Base-by-base conservation (phyloP, 1,140 invertebrate species). In the Drosophila dunni region DNA sequence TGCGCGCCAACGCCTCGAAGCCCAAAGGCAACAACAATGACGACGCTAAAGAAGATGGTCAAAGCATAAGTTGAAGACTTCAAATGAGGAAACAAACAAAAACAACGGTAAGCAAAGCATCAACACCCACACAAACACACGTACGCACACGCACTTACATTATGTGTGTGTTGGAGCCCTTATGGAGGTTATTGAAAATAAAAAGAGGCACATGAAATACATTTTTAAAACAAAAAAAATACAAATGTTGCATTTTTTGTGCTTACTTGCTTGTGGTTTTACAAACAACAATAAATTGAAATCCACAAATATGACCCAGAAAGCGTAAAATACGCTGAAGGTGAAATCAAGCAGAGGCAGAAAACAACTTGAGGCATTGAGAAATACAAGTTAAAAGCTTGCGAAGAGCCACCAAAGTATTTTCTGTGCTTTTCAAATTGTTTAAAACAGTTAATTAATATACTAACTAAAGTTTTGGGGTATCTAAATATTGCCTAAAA, bases 281-380 rank as follows among this genome's bases (percentile, higher is more conserved):
- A 56, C 29, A 46, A 40, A 17, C 36, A 38, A 63, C 73, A 88
- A 79, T 79, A 80, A 88, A 88, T 88, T 88, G 69, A 88, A 89
- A 89, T 88, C 84, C 89, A 88, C 83, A 88, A 88, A 88, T 89
- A 83, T 88, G 83, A 88, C 83, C 83, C 84, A 88, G 84, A 88
- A 86, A 85, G 68, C 70, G 24, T 29, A 79, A 63, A 73, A 58
- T 65, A 72, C 38, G 53, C 76, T 89, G 83, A 88, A 88, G 83
- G 83, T 88, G 83, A 88, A 88, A 88, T 83, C 77, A 67, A 68
- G 20, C 65, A 67, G 45, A 72, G 57, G 36, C 11, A 63, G 11
- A 63, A 63, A 42, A 17, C 7, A 48, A 63, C 46, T 40, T 33
- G 44, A 70, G 46, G 13, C 24, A 53, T 15, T 58, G 36, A 46